Evolutionary conservation across 1,140 invertebrate species (phyloP), one percentile per base, ranked within the genome.

Genomic region (Apocrypta bakeri): DNA sequence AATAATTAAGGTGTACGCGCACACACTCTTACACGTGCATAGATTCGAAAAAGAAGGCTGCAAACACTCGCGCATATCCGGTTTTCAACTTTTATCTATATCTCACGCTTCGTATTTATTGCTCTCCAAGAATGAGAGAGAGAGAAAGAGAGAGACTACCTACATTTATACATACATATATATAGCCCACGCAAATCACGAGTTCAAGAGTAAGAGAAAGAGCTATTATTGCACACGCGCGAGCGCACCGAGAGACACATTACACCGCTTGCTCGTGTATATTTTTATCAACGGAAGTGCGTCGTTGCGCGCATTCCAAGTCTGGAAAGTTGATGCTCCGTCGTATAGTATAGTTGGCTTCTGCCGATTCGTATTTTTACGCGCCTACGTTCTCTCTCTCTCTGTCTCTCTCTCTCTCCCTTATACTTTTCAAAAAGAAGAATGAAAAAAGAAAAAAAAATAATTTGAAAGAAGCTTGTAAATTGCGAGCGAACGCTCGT

Each of bases 271-370:
- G 73, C 81, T 29, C 66, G 84, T 84, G 88, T 86, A 88, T 92
- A 92, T 92, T 92, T 92, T 91, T 91, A 91, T 91, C 90, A 90
- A 90, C 91, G 91, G 90, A 91, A 92, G 89, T 92, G 90, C 91
- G 90, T 90, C 88, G 90, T 90, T 88, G 89, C 87, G 89, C 89
- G 87, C 90, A 90, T 92, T 91, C 89, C 87, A 86, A 56, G 83
- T 85, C 87, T 88, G 86, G 79, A 87, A 79, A 86, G 83, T 74
- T 81, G 85, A 86, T 86, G 85, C 85, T 83, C 81, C 40, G 61
- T 1, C 42, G 68, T 79, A 7, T 27, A 21, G n/a, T n/a, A 72
- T 31, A 33, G 27, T 2, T 1, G 25, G 71, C 31, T 79, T 80
- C 83, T 75, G 79, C 83, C 81, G 79, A 80, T 81, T 83, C 76